phyloP scores from a whole-genome alignment of 1,140 invertebrate genomes.

The Pinna nobilis region DNA sequence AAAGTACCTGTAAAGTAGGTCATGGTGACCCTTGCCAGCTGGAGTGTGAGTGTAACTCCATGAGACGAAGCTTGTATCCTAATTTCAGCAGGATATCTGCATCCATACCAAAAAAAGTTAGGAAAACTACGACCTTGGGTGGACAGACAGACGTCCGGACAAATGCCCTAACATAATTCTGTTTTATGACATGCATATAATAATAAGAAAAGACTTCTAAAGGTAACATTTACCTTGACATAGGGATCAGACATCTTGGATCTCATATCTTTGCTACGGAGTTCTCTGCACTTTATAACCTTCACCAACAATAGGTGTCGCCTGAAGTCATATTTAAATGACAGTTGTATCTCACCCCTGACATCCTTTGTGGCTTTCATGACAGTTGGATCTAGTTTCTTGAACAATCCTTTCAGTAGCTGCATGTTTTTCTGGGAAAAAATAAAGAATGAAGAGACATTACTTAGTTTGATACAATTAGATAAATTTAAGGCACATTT shows the following conservation, averaged over 20 bases:
- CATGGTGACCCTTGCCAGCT: no score
- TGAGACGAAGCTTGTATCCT: no score
- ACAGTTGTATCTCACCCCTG: constrained; percentile 66
- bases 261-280: constrained; percentile 57
- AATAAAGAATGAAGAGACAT: not conserved
- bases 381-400: constrained; percentile 66
- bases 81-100: no score
- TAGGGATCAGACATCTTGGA: constrained; percentile 66
- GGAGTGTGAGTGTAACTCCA: no score
- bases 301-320: constrained; percentile 65
- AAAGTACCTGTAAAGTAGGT: no score
- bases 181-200: no score
- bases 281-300: constrained; percentile 65
- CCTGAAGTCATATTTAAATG: constrained; percentile 68
- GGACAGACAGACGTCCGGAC: no score
- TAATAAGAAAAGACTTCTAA: not conserved
- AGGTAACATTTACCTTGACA: constrained; percentile 61
- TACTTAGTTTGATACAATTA: not conserved
- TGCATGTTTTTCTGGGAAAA: constrained; percentile 63
- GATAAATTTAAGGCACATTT: no score
- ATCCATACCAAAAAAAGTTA: no score
- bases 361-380: constrained; percentile 53
- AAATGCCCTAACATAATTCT: no score
- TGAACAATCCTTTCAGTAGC: constrained; percentile 68
- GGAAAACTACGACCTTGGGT: no score